phyloP scores from a whole-genome alignment of 2,113 vertebrate species.

The Laticauda colubrina region DNA sequence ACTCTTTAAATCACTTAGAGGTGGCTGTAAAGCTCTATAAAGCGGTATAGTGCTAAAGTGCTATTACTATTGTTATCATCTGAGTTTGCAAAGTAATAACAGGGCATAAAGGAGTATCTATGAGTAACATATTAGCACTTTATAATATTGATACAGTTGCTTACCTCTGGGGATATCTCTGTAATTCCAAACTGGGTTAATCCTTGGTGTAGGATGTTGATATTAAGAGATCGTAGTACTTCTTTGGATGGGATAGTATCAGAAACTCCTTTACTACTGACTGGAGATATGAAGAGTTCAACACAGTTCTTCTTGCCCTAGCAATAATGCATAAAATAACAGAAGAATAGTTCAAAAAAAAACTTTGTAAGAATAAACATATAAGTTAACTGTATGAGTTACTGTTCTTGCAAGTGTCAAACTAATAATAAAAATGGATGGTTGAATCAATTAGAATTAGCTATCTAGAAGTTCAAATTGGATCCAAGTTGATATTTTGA shows the following conservation, averaged over 20 bases:
- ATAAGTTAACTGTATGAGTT: background rate
- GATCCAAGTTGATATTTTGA: background rate
- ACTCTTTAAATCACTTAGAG: too few relatives aligned
- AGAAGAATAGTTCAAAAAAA: background rate
- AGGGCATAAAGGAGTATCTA: background rate
- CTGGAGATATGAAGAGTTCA: constrained; percentile 87
- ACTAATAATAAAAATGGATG: too few relatives aligned
- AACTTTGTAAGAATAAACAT: background rate
- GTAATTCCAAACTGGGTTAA: constrained; percentile 89
- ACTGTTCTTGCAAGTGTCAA: background rate
- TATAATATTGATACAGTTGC: constrained; percentile 36
- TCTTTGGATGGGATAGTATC: constrained; percentile 84
- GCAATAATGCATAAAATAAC: constrained; percentile 2
- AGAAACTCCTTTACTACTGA: constrained; percentile 75
- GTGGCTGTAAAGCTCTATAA: too few relatives aligned
- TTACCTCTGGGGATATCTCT: constrained; percentile 87
- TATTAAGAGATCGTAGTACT: constrained; percentile 88
- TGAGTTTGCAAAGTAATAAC: background rate
- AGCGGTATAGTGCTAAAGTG: too few relatives aligned
- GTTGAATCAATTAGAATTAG: background rate
- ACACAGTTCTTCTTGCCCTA: constrained; percentile 89
- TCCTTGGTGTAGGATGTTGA: constrained; percentile 82
- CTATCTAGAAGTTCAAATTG: background rate
- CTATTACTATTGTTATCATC: background rate
- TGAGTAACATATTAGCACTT: background rate